A percentile compares a stretch with the other conserved stretches of the same genome.
These are phyloP conservation scores for Psilopsiagon aymara DNA, from an alignment of 2,113 vertebrate genomes.

Conservation along the genomic window DNA sequence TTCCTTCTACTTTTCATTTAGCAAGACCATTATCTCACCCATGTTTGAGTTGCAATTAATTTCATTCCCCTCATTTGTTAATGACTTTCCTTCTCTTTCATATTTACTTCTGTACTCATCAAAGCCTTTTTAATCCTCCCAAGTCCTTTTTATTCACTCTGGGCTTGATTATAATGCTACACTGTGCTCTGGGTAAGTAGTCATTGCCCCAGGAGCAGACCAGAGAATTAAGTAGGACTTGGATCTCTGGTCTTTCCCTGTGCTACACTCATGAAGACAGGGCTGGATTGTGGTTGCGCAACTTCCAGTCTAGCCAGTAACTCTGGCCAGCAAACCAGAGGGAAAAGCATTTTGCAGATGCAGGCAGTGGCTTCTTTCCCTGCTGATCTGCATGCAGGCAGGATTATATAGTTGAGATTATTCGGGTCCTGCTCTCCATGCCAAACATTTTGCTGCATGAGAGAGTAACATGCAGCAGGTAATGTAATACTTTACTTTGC, in stretches of 20 bases:
- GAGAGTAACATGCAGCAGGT: not conserved
- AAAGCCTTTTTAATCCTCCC: slow-evolving; percentile 12
- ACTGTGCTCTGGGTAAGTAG: not conserved
- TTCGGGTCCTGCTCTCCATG: not conserved
- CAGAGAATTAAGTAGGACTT: not conserved
- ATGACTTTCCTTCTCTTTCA: slow-evolving; percentile 10
- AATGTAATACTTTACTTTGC: not conserved
- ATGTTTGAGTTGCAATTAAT: slow-evolving; percentile 17
- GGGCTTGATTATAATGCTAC: not conserved
- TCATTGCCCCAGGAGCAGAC: not conserved
- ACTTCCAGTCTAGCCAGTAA: not conserved
- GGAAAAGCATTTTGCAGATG: not conserved
- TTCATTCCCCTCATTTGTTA: not conserved
- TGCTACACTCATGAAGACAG: not conserved
- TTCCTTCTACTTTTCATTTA: slow-evolving; percentile 2
- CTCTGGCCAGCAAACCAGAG: not conserved
- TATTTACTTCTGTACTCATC: not conserved
- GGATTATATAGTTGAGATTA: no score
- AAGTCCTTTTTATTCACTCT: not conserved
- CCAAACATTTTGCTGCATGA: not conserved
- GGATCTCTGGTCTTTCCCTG: not conserved
- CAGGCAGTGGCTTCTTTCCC: not conserved
- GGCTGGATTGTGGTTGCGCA: not conserved
- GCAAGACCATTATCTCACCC: not conserved
- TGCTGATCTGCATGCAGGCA: not conserved